phyloP scores from a whole-genome alignment of 2,888 invertebrate genomes.

The Limnephilus lunatus region DNA sequence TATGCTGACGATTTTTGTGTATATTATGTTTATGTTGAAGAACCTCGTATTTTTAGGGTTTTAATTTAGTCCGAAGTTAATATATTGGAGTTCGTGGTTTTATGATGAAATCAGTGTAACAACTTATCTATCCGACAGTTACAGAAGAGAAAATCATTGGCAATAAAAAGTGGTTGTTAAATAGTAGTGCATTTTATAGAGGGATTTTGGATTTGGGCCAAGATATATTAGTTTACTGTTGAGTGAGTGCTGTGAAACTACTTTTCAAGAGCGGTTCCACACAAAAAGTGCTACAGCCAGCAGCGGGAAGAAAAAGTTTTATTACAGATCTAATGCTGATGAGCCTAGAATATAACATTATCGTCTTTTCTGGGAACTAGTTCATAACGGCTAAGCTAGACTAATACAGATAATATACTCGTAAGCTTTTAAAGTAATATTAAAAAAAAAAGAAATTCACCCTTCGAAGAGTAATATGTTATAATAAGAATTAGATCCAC shows the following conservation, averaged over 20 bases:
- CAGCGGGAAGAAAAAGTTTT: neutral
- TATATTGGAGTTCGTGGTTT: neutral
- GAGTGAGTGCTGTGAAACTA: constrained; percentile 30
- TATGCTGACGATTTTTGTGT: neutral
- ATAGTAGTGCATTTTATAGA: constrained; percentile 46
- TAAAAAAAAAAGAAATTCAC: too few relatives aligned
- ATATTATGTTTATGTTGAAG: neutral
- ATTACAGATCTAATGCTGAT: neutral
- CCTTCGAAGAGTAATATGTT: too few relatives aligned
- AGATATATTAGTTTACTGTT: constrained; percentile 43
- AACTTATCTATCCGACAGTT: constrained; percentile 40
- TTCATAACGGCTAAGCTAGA: neutral
- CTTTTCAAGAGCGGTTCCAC: neutral
- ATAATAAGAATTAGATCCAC: neutral
- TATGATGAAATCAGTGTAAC: constrained; percentile 36
- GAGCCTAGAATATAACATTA: neutral
- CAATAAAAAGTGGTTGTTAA: constrained; percentile 48
- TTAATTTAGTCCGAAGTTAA: neutral
- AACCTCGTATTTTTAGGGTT: neutral
- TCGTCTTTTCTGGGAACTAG: neutral
- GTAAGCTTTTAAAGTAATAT: neutral
- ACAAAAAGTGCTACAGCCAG: constrained; percentile 4
- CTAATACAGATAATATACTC: neutral
- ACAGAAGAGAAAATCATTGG: constrained; percentile 50
- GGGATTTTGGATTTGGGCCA: constrained; percentile 36